phyloP scores from a whole-genome alignment of 1,140 invertebrate species.

The Kradibia gibbosae region DNA sequence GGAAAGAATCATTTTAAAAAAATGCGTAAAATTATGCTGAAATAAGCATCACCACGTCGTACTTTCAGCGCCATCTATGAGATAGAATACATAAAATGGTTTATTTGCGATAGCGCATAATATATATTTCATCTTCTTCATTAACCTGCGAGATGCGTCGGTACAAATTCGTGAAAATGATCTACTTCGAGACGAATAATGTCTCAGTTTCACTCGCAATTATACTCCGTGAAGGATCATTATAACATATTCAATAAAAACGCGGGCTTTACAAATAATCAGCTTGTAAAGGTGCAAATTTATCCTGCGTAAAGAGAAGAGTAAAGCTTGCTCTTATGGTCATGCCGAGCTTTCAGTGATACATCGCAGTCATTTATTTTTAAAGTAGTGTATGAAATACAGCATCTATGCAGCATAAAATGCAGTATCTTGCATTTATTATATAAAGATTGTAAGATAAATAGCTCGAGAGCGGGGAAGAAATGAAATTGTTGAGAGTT shows the following conservation, averaged over 20 bases:
- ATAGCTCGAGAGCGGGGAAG: too few relatives aligned
- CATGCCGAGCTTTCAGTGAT: too few relatives aligned
- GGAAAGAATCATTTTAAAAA: too few relatives aligned
- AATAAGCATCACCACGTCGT: neutral
- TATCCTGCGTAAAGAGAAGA: too few relatives aligned
- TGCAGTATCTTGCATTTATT: too few relatives aligned
- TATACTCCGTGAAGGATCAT: neutral
- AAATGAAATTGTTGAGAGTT: too few relatives aligned
- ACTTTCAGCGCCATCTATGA: neutral
- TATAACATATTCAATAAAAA: neutral
- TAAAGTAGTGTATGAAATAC: too few relatives aligned
- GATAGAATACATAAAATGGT: neutral
- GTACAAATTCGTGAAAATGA: neutral
- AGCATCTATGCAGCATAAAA: too few relatives aligned
- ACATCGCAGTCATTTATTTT: too few relatives aligned
- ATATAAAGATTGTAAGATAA: too few relatives aligned
- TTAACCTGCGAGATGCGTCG: neutral
- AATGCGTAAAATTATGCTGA: too few relatives aligned
- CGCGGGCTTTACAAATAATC: neutral
- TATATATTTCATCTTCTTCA: conserved; percentile 26
- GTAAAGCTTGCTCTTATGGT: too few relatives aligned
- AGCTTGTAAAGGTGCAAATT: neutral
- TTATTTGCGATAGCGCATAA: conserved; percentile 15
- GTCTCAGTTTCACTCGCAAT: neutral
- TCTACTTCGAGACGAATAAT: neutral